Evolutionary conservation across 2,888 invertebrate genomes (phyloP), one percentile per base, ranked within the genome.

Genomic region (Patella caerulea): DNA sequence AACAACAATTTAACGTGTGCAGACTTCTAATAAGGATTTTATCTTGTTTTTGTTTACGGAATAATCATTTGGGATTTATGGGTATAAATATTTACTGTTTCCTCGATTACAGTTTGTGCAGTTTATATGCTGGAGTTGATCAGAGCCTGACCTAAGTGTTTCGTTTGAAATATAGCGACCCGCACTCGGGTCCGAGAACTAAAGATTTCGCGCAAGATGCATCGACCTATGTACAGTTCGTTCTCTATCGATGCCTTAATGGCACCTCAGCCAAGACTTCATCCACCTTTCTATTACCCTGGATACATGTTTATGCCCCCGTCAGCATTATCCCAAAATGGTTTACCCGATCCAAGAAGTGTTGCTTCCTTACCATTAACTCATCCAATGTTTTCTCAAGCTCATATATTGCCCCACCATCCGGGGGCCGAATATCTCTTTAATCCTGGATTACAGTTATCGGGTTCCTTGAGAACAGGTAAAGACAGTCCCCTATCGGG

Each of bases 171-270:
- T 45, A 45, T 45, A 45, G 9, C 45, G 45, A 45, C 45, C 45
- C 45, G 45, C 1, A 45, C 45, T 45, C 45, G 45, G 45, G 45
- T 45, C 45, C 7, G 45, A 45, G 45, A 45, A 45, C 45, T 45
- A 45, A 45, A 45, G 45, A 45, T 45, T 45, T 45, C 45, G 45
- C 45, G 45, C 45, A 45, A 45, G 45, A 86, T 86, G 86, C 84
- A 81, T 71, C 81, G 84, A n/a, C 82, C 84, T 11, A 83, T 85
- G 24, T 78, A 79, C 56, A 83, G 81, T 55, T 83, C 87, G 29
- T 87, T 87, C 82, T 86, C 87, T 7, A 87, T 87, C 72, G 87
- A 87, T 45, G 85, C 86, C 5, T 75, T 87, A 12, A 87, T 87
- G 75, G 83, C 86, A 17, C 83, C 86, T 24, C 72, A 83, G 53